Conservation (phyloP, 1,140 invertebrate genomes). For the Orussus abietinus region DNA sequence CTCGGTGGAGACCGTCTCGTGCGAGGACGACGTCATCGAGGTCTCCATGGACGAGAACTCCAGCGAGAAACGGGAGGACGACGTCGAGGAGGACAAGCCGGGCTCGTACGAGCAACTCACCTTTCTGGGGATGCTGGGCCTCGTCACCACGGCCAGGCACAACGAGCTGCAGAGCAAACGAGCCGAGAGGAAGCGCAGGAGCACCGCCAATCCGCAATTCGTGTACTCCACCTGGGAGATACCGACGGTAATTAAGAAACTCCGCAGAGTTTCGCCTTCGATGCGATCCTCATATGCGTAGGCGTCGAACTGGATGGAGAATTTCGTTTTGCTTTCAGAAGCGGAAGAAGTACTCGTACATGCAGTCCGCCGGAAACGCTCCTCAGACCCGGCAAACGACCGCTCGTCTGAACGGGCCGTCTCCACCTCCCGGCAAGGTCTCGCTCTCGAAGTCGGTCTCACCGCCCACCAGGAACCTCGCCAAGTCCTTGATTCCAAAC, state of each 20-base stretch:
- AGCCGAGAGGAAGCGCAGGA: conserved; percentile 54
- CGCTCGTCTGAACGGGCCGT: conserved; percentile 41
- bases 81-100: conserved; percentile 15
- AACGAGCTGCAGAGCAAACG: conserved; percentile 53
- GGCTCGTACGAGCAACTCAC: conserved; percentile 19
- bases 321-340: conserved; percentile 41
- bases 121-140: conserved; percentile 46
- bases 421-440: conserved; percentile 34
- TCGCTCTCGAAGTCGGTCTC: conserved; percentile 23
- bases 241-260: conserved; percentile 36
- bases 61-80: conserved; percentile 20
- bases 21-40: conserved; percentile 37
- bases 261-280: no score
- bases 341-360: conserved; percentile 46
- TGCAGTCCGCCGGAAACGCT: conserved; percentile 47
- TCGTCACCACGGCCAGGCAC: conserved; percentile 47
- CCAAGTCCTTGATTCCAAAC: conserved; percentile 31
- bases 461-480: conserved; percentile 20
- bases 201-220: conserved; percentile 57
- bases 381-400: conserved; percentile 54
- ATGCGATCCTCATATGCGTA: no score
- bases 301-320: background rate
- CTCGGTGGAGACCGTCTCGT: conserved; percentile 34
- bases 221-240: conserved; percentile 50
- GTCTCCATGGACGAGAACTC: conserved; percentile 31